phyloP scores from a whole-genome alignment of 1,140 invertebrate species.

The Triops longicaudatus region DNA sequence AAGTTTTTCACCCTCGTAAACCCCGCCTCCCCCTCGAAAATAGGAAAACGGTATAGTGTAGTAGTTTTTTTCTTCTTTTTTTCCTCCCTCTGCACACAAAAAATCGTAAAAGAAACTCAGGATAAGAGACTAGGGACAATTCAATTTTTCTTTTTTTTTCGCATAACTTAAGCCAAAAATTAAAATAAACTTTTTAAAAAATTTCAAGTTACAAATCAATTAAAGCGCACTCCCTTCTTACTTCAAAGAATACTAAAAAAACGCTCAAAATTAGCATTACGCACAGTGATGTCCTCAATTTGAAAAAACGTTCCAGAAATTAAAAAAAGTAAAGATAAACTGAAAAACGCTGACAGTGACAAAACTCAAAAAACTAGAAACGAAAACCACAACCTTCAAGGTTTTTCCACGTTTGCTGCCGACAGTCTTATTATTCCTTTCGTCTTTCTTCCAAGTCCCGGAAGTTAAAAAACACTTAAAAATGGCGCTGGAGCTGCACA shows the following conservation, averaged over 20 bases:
- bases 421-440: background rate
- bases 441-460: too few species aligned
- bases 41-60: background rate
- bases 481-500: background rate
- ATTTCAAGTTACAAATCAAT: background rate
- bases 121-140: background rate
- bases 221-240: background rate
- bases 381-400: background rate
- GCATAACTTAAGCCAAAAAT: background rate
- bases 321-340: background rate
- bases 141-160: background rate
- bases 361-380: background rate
- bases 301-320: background rate
- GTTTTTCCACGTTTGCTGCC: background rate
- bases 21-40: background rate
- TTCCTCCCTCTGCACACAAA: background rate
- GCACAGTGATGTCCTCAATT: background rate
- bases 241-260: background rate
- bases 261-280: background rate
- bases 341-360: background rate
- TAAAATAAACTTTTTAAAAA: too few species aligned
- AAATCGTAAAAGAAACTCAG: slow-evolving; percentile 13
- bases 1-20: too few species aligned
- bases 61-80: background rate
- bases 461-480: background rate